A percentile compares a stretch with the other conserved stretches of the same genome.
Conservation (phyloP, 1,140 invertebrate species). For the Oscheius sp. region DNA sequence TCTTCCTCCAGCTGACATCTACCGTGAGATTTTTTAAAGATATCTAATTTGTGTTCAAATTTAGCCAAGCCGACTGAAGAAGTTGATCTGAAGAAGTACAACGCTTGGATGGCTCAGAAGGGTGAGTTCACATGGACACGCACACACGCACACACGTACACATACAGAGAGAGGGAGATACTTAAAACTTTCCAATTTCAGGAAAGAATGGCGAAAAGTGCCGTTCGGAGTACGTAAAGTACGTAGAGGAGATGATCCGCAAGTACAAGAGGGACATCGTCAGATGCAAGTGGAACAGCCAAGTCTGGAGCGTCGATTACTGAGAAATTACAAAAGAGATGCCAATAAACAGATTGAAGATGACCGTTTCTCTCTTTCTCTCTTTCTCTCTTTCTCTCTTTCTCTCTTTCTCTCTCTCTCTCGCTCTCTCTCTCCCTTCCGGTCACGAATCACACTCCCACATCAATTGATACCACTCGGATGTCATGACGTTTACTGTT, state of each 20-base stretch:
- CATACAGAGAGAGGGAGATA: too few relatives aligned
- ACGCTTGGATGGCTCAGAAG: slow-evolving; percentile 33
- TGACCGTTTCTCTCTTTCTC: too few relatives aligned
- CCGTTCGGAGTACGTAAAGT: slow-evolving; percentile 23
- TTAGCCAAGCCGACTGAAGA: slow-evolving; percentile 4
- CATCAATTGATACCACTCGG: too few relatives aligned
- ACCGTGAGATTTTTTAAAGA: slow-evolving; percentile 28
- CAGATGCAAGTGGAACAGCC: slow-evolving; percentile 40
- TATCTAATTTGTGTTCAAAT: background rate
- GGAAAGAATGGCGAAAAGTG: slow-evolving; percentile 25
- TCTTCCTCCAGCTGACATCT: slow-evolving; percentile 36
- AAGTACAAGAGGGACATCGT: slow-evolving; percentile 40
- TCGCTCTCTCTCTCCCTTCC: too few relatives aligned
- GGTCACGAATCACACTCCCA: too few relatives aligned
- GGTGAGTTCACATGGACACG: too few relatives aligned
- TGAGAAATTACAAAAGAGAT: slow-evolving; percentile 3
- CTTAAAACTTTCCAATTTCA: slow-evolving; percentile 3
- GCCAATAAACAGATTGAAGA: too few relatives aligned
- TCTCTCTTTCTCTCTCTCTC: too few relatives aligned
- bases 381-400: too few relatives aligned
- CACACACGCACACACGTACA: too few relatives aligned
- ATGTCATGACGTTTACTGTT: too few relatives aligned
- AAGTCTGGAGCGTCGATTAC: slow-evolving; percentile 45
- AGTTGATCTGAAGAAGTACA: slow-evolving; percentile 34
- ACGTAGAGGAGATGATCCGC: slow-evolving; percentile 40